A percentile compares a stretch with the other conserved stretches of the same genome.
Evolutionary conservation across 2,888 invertebrate species (phyloP).

Genomic region (Timema cristinae): DNA sequence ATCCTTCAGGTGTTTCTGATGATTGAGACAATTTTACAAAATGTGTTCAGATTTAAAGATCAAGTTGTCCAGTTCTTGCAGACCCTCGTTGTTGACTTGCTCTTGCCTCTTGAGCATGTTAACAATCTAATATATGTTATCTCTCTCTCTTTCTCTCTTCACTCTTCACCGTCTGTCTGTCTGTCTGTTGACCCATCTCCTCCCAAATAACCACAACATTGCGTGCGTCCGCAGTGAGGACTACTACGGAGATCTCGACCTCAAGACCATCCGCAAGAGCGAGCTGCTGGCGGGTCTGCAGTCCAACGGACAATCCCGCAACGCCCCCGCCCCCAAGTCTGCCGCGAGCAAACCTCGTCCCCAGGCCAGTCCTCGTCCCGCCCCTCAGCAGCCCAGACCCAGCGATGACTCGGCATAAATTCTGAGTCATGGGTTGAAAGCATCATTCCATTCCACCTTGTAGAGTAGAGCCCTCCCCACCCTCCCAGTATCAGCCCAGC

Average conservation of each 20-base stretch:
- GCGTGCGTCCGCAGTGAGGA: constrained; percentile 71
- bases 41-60: no score
- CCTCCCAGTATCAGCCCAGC: no score
- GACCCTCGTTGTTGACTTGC: no score
- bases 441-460: no score
- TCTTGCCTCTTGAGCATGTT: no score
- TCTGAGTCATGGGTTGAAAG: no score
- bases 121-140: constrained; percentile 11
- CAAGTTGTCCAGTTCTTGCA: no score
- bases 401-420: constrained; percentile 26
- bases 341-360: constrained; percentile 55
- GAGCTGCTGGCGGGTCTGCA: constrained; percentile 77
- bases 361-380: constrained; percentile 36
- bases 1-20: no score
- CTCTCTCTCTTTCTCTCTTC: constrained; percentile 19
- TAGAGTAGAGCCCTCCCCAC: no score
- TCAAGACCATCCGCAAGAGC: constrained; percentile 93
- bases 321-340: constrained; percentile 41
- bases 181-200: constrained; percentile 24
- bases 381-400: constrained; percentile 34
- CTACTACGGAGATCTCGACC: constrained; percentile 92
- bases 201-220: constrained; percentile 34
- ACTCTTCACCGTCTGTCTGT: constrained; percentile 27
- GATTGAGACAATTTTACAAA: no score
- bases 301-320: constrained; percentile 47